phyloP scores from a whole-genome alignment of 2,113 vertebrate species.

The Nycticryphes semicollaris region DNA sequence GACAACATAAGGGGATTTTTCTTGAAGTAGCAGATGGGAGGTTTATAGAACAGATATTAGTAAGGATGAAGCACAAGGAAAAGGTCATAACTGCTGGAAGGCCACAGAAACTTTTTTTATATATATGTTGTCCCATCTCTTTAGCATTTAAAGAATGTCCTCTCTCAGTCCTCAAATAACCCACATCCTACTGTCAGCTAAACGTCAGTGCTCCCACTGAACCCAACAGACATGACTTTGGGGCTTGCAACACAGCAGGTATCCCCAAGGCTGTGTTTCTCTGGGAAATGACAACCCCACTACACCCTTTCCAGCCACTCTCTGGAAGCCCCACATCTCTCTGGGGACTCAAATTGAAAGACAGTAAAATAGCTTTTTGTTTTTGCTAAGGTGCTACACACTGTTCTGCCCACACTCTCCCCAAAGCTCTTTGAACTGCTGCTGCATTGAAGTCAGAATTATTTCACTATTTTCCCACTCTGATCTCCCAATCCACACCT shows the following conservation, averaged over 20 bases:
- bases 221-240: background rate
- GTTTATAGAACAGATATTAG: conserved; percentile 5
- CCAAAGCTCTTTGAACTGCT: background rate
- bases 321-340: background rate
- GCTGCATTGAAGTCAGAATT: background rate
- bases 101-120: background rate
- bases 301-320: background rate
- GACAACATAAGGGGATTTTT: background rate
- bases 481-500: background rate
- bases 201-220: background rate
- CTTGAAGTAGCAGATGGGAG: conserved; percentile 19
- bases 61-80: background rate
- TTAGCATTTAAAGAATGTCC: background rate
- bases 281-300: background rate
- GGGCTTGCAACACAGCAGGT: background rate
- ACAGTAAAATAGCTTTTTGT: background rate
- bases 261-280: background rate
- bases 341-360: background rate
- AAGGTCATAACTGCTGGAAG: background rate
- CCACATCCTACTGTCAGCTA: background rate
- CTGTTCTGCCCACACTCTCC: background rate
- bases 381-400: background rate
- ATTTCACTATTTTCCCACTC: background rate
- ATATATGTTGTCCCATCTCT: background rate
- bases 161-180: background rate